These are phyloP conservation scores for Herpailurus yagouaroundi DNA, from an alignment of 2,113 vertebrate species.

Conservation along the genomic window DNA sequence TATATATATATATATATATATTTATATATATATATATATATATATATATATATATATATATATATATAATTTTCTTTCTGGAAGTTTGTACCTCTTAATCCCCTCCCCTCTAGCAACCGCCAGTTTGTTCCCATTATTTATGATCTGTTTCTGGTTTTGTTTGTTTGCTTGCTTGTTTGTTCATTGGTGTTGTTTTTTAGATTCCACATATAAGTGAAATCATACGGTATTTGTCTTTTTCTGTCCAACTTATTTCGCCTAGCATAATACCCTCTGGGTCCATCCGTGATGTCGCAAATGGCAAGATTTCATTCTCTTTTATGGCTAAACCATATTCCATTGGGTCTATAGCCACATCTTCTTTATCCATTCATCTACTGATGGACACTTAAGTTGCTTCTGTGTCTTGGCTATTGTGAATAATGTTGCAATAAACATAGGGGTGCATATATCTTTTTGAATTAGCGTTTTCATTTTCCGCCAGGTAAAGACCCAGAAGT, in stretches of 20 bases:
- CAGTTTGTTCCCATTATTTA: neutral
- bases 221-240: neutral
- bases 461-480: neutral
- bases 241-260: neutral
- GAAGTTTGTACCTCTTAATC: neutral
- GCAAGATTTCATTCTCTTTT: neutral
- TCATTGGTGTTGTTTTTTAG: neutral
- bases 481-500: neutral
- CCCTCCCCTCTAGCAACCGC: neutral
- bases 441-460: neutral
- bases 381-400: neutral
- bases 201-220: neutral
- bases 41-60: neutral
- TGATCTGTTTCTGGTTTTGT: neutral
- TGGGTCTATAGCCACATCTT: neutral
- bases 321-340: neutral
- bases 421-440: neutral
- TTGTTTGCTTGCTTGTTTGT: neutral
- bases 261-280: neutral
- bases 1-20: too few relatives aligned
- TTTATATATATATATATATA: neutral
- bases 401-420: neutral
- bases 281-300: neutral
- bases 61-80: neutral
- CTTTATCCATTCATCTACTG: neutral